Conservation (phyloP, 2,888 invertebrate species). For the Asteroscopus sphinx region DNA sequence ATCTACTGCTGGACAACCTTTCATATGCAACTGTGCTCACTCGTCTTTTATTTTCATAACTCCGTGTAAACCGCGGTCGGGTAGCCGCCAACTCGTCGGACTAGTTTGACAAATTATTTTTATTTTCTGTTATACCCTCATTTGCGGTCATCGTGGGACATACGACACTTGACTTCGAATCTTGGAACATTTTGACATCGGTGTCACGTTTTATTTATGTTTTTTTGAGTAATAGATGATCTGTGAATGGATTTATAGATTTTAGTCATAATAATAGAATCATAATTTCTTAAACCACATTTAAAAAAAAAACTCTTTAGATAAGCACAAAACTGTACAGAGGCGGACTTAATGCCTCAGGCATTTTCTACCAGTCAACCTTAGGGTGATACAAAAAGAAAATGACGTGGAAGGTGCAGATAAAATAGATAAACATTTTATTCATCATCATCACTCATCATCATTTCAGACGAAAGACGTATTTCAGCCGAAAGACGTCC, state of each 20-base stretch:
- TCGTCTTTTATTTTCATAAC: constrained; percentile 16
- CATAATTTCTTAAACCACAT: not conserved
- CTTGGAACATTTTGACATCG: constrained; percentile 53
- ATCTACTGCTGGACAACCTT: too few species aligned
- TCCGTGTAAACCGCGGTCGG: constrained; percentile 58
- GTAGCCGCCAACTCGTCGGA: constrained; percentile 68
- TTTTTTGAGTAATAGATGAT: not conserved
- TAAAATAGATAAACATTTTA: too few species aligned
- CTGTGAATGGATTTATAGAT: constrained; percentile 1
- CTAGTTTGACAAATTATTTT: constrained; percentile 85
- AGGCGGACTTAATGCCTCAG: too few species aligned
- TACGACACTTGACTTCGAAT: constrained; percentile 60
- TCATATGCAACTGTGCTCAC: constrained; percentile 21
- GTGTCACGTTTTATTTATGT: constrained; percentile 8
- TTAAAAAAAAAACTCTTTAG: too few species aligned
- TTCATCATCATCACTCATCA: too few species aligned
- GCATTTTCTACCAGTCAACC: too few species aligned
- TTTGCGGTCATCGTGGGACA: constrained; percentile 74
- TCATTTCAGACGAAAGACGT: too few species aligned
- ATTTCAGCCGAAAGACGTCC: too few species aligned
- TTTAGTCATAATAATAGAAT: not conserved
- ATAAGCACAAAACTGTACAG: too few species aligned
- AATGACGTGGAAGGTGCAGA: too few species aligned
- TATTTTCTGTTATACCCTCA: constrained; percentile 67
- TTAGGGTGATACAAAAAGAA: too few species aligned